Percentiles rank a stretch among this genome's conserved stretches.
phyloP scores from a whole-genome alignment of 2,113 vertebrate species.

The Phocoena phocoena region DNA sequence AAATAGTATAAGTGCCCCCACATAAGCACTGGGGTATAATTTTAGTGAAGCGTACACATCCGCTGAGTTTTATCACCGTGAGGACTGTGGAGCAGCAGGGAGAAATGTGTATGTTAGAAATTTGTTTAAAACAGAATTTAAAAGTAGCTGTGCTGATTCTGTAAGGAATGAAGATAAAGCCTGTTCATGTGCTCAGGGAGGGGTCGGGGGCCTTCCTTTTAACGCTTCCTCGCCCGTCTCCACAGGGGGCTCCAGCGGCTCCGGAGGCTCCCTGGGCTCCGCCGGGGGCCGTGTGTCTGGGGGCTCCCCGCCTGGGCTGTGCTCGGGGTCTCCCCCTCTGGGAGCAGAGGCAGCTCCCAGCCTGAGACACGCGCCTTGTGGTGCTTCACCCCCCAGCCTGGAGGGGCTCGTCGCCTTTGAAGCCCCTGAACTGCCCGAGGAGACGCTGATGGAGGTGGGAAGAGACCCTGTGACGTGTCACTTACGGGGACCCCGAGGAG shows the following conservation, averaged over 20 bases:
- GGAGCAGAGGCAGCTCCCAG: constrained; percentile 90
- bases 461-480: constrained; percentile 46
- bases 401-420: constrained; percentile 98
- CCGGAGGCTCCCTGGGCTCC: constrained; percentile 94
- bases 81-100: not conserved
- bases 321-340: constrained; percentile 87
- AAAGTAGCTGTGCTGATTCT: not conserved
- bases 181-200: not conserved
- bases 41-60: not conserved
- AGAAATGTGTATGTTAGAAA: not conserved
- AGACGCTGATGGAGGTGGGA: constrained; percentile 98
- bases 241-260: constrained; percentile 95
- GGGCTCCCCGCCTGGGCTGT: constrained; percentile 92
- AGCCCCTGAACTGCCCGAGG: constrained; percentile 96
- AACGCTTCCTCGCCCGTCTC: not conserved
- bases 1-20: not conserved
- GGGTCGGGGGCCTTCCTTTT: not conserved
- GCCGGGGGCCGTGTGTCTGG: constrained; percentile 91
- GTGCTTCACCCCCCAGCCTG: constrained; percentile 95
- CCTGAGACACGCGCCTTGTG: constrained; percentile 94
- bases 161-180: not conserved
- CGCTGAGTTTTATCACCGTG: not conserved
- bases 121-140: not conserved
- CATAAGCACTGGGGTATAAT: not conserved
- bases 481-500: constrained; percentile 41